Conservation (phyloP, 37 sponge, comb jelly and placozoan species). For the Amphimedon queenslandica region DNA sequence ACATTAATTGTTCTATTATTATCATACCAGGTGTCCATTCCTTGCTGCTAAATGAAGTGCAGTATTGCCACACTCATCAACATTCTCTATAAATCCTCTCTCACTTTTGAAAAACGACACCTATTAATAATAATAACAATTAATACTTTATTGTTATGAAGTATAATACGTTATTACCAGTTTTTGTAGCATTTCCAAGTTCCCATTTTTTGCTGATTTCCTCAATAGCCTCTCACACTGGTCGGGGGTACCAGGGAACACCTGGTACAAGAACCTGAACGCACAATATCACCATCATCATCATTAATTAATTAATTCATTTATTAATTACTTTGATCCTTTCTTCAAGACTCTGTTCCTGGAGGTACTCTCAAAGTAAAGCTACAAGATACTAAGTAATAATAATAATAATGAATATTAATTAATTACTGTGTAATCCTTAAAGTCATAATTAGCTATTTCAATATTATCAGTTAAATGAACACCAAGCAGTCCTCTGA, state of each 20-base stretch:
- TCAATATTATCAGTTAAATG: constrained; percentile 60
- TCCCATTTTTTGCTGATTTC: constrained; percentile 62
- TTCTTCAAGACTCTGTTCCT: constrained; percentile 73
- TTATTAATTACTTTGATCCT: constrained; percentile 48
- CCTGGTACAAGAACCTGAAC: constrained; percentile 72
- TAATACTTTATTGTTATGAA: not conserved
- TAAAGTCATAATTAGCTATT: constrained; percentile 13
- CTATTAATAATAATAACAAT: constrained; percentile 6
- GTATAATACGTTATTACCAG: constrained; percentile 27
- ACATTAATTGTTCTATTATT: constrained; percentile 1
- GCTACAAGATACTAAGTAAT: constrained; percentile 10
- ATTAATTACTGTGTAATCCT: not conserved
- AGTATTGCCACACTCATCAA: constrained; percentile 70
- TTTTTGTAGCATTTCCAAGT: constrained; percentile 64
- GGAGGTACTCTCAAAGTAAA: constrained; percentile 82
- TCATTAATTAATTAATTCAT: too few species aligned
- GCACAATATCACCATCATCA: too few species aligned
- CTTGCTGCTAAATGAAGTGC: constrained; percentile 77
- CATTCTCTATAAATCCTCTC: constrained; percentile 42
- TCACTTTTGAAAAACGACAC: constrained; percentile 38
- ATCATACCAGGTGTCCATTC: constrained; percentile 66
- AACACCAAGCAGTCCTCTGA: constrained; percentile 55
- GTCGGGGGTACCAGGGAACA: constrained; percentile 74
- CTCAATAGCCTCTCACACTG: constrained; percentile 71
- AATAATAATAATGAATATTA: not conserved